Evolutionary conservation across 1,140 invertebrate species (phyloP).

Genomic region (Macrotrachela quadricornifera): DNA sequence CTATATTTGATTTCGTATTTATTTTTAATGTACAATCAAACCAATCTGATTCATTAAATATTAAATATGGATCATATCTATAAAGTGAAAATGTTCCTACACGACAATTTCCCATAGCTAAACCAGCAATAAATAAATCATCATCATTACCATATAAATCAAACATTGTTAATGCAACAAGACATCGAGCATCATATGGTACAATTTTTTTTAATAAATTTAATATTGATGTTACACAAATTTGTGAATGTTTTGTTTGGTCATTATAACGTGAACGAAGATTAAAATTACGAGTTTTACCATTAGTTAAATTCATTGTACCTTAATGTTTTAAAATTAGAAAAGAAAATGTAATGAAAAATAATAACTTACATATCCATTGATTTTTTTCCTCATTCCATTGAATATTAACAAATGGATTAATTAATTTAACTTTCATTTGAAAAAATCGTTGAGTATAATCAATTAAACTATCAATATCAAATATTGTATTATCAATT

Average conservation of each 20-base stretch:
- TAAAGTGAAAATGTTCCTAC: slow-evolving; percentile 21
- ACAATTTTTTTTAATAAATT: slow-evolving; percentile 13
- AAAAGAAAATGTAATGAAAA: too few relatives aligned
- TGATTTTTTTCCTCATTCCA: too few relatives aligned
- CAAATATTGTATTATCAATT: too few relatives aligned
- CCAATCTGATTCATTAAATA: slow-evolving; percentile 18
- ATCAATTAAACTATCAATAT: too few relatives aligned
- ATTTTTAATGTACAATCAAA: slow-evolving; percentile 11
- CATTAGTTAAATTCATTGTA: too few relatives aligned
- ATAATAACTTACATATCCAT: too few relatives aligned
- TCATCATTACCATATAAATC: slow-evolving; percentile 19
- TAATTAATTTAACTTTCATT: too few relatives aligned
- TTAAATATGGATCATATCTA: slow-evolving; percentile 18
- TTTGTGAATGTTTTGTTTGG: slow-evolving; percentile 15
- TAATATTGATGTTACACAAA: slow-evolving; percentile 15
- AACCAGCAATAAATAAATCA: slow-evolving; percentile 23
- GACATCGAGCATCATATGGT: slow-evolving; percentile 17
- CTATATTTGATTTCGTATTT: not conserved
- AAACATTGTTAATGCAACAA: slow-evolving; percentile 19
- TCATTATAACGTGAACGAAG: slow-evolving; percentile 10
- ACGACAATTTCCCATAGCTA: slow-evolving; percentile 17
- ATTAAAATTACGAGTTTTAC: too few relatives aligned
- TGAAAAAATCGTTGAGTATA: too few relatives aligned
- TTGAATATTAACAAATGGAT: too few relatives aligned
- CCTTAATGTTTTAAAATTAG: too few relatives aligned